Conservation (phyloP, 2,888 invertebrate species). For the Cryptus armator region DNA sequence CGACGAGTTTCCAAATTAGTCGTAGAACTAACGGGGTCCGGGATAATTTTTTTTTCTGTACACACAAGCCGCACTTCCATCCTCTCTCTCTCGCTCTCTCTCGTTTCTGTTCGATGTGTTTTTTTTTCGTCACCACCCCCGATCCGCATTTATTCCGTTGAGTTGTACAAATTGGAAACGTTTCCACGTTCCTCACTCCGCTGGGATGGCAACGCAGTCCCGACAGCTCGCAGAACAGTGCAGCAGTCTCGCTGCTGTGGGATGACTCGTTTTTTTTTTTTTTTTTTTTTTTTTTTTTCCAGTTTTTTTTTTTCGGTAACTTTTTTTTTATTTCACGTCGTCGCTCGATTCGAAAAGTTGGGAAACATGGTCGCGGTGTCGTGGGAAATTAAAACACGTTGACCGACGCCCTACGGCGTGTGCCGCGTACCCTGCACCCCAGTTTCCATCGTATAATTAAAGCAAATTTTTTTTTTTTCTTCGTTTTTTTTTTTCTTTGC, state of each 20-base stretch:
- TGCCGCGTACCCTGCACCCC: conserved; percentile 17
- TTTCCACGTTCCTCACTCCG: conserved; percentile 64
- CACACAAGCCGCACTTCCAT: not conserved
- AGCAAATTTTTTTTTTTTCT: conserved; percentile 64
- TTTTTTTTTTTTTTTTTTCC: conserved; percentile 45
- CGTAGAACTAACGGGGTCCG: conserved; percentile 66
- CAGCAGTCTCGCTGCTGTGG: conserved; percentile 50
- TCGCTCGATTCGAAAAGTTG: conserved; percentile 72
- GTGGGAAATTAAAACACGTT: conserved; percentile 77
- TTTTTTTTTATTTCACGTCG: conserved; percentile 60
- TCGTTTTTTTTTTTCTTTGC: conserved; percentile 54
- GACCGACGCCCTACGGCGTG: conserved; percentile 67
- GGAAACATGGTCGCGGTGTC: conserved; percentile 72
- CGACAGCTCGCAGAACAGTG: conserved; percentile 55
- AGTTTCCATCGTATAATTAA: conserved; percentile 73
- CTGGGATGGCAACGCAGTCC: conserved; percentile 47
- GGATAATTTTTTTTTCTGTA: conserved; percentile 50
- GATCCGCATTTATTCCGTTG: conserved; percentile 66
- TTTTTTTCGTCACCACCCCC: conserved; percentile 42
- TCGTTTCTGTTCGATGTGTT: conserved; percentile 9
- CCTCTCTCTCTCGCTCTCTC: not conserved
- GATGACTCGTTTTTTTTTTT: conserved; percentile 42
- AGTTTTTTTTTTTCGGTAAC: not conserved
- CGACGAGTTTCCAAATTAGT: conserved; percentile 68
- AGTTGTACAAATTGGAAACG: conserved; percentile 67